Conservation (phyloP, 2,113 vertebrate species). For the Tachuris rubrigastra region DNA sequence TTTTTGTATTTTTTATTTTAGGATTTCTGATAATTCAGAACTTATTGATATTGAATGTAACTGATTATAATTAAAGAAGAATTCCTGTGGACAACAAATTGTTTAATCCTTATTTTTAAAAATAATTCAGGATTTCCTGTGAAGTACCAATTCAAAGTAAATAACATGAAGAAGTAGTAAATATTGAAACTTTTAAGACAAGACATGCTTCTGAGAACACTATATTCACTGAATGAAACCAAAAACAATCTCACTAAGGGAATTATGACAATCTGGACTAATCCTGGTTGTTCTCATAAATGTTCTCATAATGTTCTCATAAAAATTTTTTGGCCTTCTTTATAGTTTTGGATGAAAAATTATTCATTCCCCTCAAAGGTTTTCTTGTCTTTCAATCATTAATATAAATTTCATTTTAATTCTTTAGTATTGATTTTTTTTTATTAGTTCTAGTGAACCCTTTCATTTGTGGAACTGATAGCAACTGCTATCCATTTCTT, state of each 20-base stretch:
- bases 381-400: background rate
- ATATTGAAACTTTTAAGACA: background rate
- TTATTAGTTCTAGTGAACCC: background rate
- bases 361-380: background rate
- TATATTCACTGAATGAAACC: background rate
- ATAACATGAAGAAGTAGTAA: background rate
- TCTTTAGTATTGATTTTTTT: background rate
- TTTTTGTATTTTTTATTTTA: background rate
- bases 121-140: background rate
- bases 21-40: background rate
- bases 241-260: background rate
- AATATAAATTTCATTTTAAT: background rate
- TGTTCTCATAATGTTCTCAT: background rate
- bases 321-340: background rate
- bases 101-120: background rate
- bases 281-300: too few species aligned
- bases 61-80: background rate
- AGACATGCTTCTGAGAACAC: background rate
- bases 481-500: background rate
- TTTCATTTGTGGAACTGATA: background rate
- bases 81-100: background rate
- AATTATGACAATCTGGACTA: background rate
- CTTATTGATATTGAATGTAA: background rate
- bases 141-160: background rate
- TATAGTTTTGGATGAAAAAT: background rate